phyloP scores from a whole-genome alignment of 2,797 vertebrate species.

The Tarsius wallacei region DNA sequence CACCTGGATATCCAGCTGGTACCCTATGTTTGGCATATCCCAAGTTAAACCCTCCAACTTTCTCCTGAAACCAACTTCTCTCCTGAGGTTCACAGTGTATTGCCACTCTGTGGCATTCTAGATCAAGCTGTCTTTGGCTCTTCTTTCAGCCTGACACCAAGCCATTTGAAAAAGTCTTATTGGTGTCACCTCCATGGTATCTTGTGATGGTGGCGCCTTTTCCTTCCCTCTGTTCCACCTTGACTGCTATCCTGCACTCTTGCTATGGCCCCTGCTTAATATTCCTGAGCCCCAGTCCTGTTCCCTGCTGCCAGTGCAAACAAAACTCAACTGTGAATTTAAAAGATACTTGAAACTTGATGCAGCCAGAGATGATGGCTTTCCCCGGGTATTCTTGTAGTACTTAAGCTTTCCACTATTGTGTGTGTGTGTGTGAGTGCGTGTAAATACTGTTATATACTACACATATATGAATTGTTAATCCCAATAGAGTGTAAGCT shows the following conservation, averaged over 20 bases:
- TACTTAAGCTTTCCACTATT: neutral
- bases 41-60: neutral
- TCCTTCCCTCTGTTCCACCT: neutral
- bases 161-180: neutral
- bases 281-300: neutral
- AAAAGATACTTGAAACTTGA: conserved; percentile 27
- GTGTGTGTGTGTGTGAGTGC: neutral
- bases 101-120: neutral
- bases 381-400: neutral
- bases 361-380: neutral
- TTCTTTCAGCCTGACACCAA: neutral
- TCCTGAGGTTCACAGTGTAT: neutral
- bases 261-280: neutral
- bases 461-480: neutral
- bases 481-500: conserved; percentile 31
- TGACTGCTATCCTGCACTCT: neutral
- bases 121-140: conserved; percentile 9
- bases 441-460: neutral
- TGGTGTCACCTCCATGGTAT: neutral
- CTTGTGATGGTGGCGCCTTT: neutral
- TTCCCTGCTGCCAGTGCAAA: neutral
- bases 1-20: neutral
- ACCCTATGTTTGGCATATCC: neutral
- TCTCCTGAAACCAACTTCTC: conserved; percentile 16
- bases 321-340: conserved; percentile 45